phyloP scores from a whole-genome alignment of 30 jellyfish, hydroid and myxozoan genomes.

The Mastigias papua region DNA sequence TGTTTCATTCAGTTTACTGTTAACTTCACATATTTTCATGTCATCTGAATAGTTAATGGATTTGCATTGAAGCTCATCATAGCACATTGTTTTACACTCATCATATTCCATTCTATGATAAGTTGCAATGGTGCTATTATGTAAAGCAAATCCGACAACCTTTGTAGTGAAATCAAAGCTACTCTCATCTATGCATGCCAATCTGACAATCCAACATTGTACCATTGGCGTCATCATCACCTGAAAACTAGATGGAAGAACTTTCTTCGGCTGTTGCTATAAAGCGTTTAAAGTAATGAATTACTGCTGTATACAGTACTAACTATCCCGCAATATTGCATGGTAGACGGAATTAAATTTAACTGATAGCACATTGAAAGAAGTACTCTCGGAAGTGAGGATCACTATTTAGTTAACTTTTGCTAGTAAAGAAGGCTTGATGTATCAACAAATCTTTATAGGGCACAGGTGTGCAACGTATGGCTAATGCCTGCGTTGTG shows the following conservation, averaged over 20 bases:
- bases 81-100: slow-evolving; percentile 5
- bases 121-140: slow-evolving; percentile 5
- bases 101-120: neutral
- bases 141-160: neutral
- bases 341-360: no score
- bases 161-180: slow-evolving; percentile 5
- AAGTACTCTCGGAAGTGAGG: no score
- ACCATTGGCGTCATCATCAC: neutral
- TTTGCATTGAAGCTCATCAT: slow-evolving; percentile 6
- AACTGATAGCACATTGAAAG: neutral
- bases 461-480: no score
- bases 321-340: no score
- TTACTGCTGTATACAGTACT: no score
- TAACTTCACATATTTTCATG: neutral
- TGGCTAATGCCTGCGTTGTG: no score
- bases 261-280: no score
- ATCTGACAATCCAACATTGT: slow-evolving; percentile 29
- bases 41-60: slow-evolving; percentile 33
- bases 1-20: neutral
- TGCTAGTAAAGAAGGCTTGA: no score
- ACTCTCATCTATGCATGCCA: slow-evolving; percentile 7
- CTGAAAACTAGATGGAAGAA: neutral
- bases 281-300: no score
- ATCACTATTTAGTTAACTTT: no score
- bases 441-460: no score